These are phyloP conservation scores for Centropus bengalensis DNA, from an alignment of 2,113 vertebrate genomes.

Conservation along the genomic window DNA sequence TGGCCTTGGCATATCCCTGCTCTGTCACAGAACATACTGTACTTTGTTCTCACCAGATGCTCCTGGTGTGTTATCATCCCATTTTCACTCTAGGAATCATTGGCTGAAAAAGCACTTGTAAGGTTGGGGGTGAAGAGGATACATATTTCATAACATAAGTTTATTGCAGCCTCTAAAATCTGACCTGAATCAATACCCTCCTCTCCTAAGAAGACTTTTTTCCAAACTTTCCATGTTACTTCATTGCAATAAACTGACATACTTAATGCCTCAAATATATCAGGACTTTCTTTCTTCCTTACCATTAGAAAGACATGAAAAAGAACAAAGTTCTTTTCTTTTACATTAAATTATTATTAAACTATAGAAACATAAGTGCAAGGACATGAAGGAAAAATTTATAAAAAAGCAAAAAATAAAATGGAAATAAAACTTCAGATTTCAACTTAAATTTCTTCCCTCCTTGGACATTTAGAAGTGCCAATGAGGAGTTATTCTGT, in stretches of 20 bases:
- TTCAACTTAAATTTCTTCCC: not conserved
- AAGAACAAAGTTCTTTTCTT: not conserved
- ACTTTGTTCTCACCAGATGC: conserved; percentile 42
- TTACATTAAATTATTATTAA: not conserved
- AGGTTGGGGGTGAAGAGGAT: not conserved
- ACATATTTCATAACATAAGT: not conserved
- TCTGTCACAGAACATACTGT: conserved; percentile 10
- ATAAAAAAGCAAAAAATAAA: not conserved
- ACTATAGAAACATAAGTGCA: not conserved
- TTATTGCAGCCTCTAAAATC: not conserved
- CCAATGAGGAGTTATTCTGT: not conserved
- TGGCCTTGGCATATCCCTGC: conserved; percentile 34
- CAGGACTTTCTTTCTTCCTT: not conserved
- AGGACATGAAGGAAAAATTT: not conserved
- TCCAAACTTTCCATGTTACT: not conserved
- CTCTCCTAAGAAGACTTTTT: not conserved
- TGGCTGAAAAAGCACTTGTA: not conserved
- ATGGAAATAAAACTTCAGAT: not conserved
- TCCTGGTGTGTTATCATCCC: not conserved
- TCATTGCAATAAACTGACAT: not conserved
- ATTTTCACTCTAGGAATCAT: not conserved
- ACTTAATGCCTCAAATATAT: not conserved
- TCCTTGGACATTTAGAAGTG: not conserved
- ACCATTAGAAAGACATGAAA: not conserved
- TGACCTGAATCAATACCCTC: not conserved